phyloP scores from a whole-genome alignment of 23 tunicate species.

The Styela clava region DNA sequence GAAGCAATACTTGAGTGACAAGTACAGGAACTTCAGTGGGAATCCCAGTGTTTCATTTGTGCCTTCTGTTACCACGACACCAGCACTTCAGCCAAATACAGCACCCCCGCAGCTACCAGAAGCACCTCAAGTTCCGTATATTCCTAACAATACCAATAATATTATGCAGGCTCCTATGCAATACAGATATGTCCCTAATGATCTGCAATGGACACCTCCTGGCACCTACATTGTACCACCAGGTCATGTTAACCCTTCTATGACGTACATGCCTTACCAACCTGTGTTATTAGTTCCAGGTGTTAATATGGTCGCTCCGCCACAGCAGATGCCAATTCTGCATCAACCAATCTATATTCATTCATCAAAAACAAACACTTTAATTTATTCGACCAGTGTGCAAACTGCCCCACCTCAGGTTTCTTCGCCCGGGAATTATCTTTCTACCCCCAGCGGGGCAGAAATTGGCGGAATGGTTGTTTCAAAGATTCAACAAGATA shows the following conservation, averaged over 20 bases:
- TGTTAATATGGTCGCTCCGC: background rate
- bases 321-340: slow-evolving; percentile 19
- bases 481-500: background rate
- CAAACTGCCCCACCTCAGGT: slow-evolving; percentile 20
- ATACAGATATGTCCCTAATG: slow-evolving; percentile 6
- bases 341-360: slow-evolving; percentile 28
- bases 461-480: background rate
- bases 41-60: background rate
- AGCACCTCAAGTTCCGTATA: background rate
- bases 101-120: background rate
- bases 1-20: slow-evolving; percentile 18
- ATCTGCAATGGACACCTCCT: background rate
- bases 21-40: slow-evolving; percentile 1
- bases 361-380: slow-evolving; percentile 15
- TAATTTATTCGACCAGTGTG: slow-evolving; percentile 23
- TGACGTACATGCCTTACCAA: slow-evolving; percentile 30
- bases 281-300: slow-evolving; percentile 13
- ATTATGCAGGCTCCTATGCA: slow-evolving; percentile 11
- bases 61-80: slow-evolving; percentile 2
- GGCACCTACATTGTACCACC: background rate
- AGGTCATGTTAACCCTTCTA: background rate
- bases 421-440: background rate
- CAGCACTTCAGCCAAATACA: background rate
- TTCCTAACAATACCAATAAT: background rate
- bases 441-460: background rate